Evolutionary conservation across 2,888 invertebrate species (phyloP).

Genomic region (Noctua comes): DNA sequence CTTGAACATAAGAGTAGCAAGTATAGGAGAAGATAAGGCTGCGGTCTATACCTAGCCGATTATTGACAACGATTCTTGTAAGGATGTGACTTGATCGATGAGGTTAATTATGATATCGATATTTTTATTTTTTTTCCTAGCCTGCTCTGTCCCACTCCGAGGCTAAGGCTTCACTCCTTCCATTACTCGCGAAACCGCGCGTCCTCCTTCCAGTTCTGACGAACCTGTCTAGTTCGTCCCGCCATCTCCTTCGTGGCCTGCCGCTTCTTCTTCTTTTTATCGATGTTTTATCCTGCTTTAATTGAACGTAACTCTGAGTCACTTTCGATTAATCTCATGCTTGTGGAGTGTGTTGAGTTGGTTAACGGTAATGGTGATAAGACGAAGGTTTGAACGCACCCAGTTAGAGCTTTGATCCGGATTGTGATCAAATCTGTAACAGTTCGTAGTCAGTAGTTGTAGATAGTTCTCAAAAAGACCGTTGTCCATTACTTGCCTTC

Average conservation of each 20-base stretch:
- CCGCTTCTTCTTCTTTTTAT: no score
- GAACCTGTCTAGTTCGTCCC: no score
- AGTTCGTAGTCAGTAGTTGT: background rate
- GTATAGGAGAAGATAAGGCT: conserved; percentile 65
- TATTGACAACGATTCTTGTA: conserved; percentile 77
- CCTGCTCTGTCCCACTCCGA: no score
- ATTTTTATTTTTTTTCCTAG: background rate
- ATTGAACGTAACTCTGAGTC: background rate
- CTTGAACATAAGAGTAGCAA: conserved; percentile 59
- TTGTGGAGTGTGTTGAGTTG: background rate
- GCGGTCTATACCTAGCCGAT: conserved; percentile 80
- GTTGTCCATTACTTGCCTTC: background rate
- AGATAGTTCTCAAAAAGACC: background rate
- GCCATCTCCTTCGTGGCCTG: no score
- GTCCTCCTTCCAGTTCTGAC: no score
- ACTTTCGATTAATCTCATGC: background rate
- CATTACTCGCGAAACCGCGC: no score
- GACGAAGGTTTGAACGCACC: background rate
- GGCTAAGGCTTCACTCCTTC: no score
- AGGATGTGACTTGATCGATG: conserved; percentile 62
- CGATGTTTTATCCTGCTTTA: background rate
- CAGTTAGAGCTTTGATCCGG: background rate
- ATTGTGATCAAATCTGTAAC: background rate
- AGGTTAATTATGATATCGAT: conserved; percentile 32
- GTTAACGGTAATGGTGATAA: background rate